phyloP scores from a whole-genome alignment of 2,888 invertebrate species.

The Bedellia somnulentella region DNA sequence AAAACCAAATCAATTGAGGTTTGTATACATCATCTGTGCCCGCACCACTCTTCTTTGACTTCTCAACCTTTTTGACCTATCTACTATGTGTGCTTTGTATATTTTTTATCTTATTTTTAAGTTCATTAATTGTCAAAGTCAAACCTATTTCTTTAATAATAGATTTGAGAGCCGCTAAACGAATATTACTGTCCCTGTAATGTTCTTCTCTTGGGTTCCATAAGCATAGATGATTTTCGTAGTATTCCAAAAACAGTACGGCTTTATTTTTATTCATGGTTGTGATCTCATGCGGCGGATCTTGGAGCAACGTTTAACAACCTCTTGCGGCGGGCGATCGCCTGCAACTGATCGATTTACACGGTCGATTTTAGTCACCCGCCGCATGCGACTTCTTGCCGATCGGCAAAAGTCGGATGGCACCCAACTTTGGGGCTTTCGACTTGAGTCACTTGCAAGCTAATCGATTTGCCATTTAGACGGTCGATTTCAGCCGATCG shows the following conservation, averaged over 20 bases:
- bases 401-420: constrained; percentile 6
- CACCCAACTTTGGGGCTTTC: too few species aligned
- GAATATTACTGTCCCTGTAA: constrained; percentile 16
- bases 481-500: constrained; percentile 7
- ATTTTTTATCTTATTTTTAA: constrained; percentile 16
- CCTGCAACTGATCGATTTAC: constrained; percentile 10
- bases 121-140: constrained; percentile 16
- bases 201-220: constrained; percentile 16
- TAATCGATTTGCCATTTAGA: too few species aligned
- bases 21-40: constrained; percentile 17
- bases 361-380: constrained; percentile 9
- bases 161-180: constrained; percentile 11
- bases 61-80: constrained; percentile 17
- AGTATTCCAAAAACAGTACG: constrained; percentile 13
- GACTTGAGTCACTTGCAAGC: too few species aligned
- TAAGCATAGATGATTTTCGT: constrained; percentile 9
- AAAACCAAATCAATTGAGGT: constrained; percentile 19
- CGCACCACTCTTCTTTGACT: constrained; percentile 17
- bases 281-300: too few species aligned
- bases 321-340: constrained; percentile 10
- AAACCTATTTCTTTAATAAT: constrained; percentile 15
- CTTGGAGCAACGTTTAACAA: neutral
- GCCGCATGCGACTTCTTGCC: constrained; percentile 8
- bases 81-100: constrained; percentile 18
- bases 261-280: constrained; percentile 14